Evolutionary conservation across 2,113 vertebrate species (phyloP), one percentile per base, ranked within the genome.

Genomic region (Sakesphorus luctuosus): DNA sequence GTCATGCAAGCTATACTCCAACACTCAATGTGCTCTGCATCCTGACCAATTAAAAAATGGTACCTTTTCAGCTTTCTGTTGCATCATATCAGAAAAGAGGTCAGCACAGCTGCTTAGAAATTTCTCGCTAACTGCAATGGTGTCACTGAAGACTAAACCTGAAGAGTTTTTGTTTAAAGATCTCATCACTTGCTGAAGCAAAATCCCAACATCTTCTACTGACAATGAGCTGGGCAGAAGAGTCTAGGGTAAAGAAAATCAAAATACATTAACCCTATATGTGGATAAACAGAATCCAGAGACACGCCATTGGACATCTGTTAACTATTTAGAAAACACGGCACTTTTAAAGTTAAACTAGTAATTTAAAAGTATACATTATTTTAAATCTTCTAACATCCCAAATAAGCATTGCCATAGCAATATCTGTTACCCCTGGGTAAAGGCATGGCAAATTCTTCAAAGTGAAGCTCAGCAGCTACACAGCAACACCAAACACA

Each of bases 1-100:
- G 35, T 35, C n/a, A 49, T 13, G 31, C 18, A 33, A 84, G 23
- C 33, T 78, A 74, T 6, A 80, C 5, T 53, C 31, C 38, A 66
- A 63, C 29, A 36, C 14, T 50, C 33, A 59, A 40, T 0, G 0
- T 21, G 43, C 11, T 53, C 13, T 59, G 36, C 16, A 62, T 13
- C 36, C 40, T 63, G n/a, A 77, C n/a, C 23, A 74, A 28, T 13
- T 36, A 76, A 89, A 56, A 17, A 3, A 1, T 23, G 50, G 59
- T 98, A 99, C 99, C 98, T 99, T 99, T 98, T 99, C 98, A 71
- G 99, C 99, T 95, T 99, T 99, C 80, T 98, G 98, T 80, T 98
- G 99, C 99, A 99, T 99, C 84, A 97, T 90, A 43, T 98, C 98
- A 56, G 98, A 98, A 95, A 99, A 99, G 0, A 99, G 89, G 40